phyloP scores from a whole-genome alignment of 1,140 invertebrate species.

The Hesperophylax magnus region DNA sequence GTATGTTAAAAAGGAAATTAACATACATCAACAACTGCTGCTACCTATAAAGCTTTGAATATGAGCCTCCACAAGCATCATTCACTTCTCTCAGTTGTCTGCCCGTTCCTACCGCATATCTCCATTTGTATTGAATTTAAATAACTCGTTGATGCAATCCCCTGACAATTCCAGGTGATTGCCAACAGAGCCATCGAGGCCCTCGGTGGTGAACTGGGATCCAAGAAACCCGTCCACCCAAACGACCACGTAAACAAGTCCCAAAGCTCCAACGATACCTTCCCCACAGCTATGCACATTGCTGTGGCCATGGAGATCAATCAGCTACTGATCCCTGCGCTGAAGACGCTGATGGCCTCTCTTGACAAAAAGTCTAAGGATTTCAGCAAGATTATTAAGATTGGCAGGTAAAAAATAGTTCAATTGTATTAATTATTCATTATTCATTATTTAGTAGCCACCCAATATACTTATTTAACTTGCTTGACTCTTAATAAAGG shows the following conservation, averaged over 20 bases:
- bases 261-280: slow-evolving; percentile 99
- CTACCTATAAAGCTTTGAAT: too few relatives aligned
- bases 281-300: slow-evolving; percentile 99
- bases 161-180: slow-evolving; percentile 76
- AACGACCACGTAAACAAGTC: slow-evolving; percentile 99
- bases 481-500: too few relatives aligned
- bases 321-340: slow-evolving; percentile 84
- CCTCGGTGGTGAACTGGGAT: slow-evolving; percentile 92
- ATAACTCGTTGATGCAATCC: too few relatives aligned
- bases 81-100: too few relatives aligned
- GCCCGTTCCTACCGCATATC: too few relatives aligned
- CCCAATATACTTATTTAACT: too few relatives aligned
- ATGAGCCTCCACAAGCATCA: too few relatives aligned
- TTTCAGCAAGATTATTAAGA: slow-evolving; percentile 95
- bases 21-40: too few relatives aligned
- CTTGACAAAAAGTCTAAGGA: slow-evolving; percentile 85
- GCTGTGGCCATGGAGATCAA: slow-evolving; percentile 94
- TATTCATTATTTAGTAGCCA: too few relatives aligned
- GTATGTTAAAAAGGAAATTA: too few relatives aligned
- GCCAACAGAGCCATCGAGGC: slow-evolving; percentile 97
- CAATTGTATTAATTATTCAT: too few relatives aligned
- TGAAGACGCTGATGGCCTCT: slow-evolving; percentile 83
- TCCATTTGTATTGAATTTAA: too few relatives aligned
- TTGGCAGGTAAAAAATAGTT: slow-evolving; percentile 75
- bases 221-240: slow-evolving; percentile 97